Evolutionary conservation across 2,888 invertebrate genomes (phyloP), one percentile per base, ranked within the genome.

Genomic region (Drosophila tanythrix): DNA sequence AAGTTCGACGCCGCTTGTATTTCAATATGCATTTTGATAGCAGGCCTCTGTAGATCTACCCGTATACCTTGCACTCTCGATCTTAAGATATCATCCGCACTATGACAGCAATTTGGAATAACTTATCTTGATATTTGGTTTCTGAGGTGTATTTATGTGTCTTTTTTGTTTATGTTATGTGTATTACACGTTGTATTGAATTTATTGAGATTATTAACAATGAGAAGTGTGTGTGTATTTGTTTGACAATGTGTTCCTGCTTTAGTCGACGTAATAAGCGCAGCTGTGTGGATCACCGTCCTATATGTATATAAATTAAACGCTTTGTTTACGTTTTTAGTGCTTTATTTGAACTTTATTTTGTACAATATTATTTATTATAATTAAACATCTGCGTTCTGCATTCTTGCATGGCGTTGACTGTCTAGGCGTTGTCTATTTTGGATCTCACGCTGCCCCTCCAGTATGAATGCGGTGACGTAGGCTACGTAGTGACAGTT

Each of bases 1-100:
- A 99, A 99, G 95, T 99, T 99, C 92, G 99, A 95, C 91, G 99
- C 99, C 93, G 99, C 98, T 95, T 98, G 98, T 93, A 99, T 97
- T 96, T 99, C 99, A 95, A 99, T 97, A 96, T 99, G 98, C 99
- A 99, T 99, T 94, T 90, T 87, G 86, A 38, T 27, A 36, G 59
- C 68, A 63, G 64, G 46, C 52, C 38, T 64, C 35, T 15, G 31
- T 33, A 15, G 43, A 31, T 51, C 21, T 51, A 13, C 7, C 27
- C 43, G 13, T 46, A n/a, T 50, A n/a, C 25, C 53, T 48, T 31
- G 35, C 40, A 38, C 58, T 53, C 33, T 38, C 11, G 50, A 27
- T 15, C 3, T n/a, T 31, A 40, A 21, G 65, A 5, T 40, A 68
- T 82, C 70, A 75, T 75, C 66, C 66, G 64, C 67, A 70, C 80